Base-by-base conservation (phyloP, 1,140 invertebrate genomes). In the Drosophila baimaii region DNA sequence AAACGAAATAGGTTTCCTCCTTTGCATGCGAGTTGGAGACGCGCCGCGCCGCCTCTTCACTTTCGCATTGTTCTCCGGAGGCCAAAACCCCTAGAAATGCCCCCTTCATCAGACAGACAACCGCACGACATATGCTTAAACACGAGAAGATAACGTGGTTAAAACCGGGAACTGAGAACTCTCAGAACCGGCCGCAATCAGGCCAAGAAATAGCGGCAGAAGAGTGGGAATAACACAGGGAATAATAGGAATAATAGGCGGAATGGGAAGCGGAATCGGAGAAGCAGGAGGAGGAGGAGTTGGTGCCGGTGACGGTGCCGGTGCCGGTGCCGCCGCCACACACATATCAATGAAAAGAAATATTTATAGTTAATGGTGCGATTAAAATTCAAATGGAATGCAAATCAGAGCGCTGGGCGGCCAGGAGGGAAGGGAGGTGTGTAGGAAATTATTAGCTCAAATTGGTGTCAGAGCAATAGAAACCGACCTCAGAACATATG, bases 361-460 rank as follows among this genome's bases (percentile, higher is more conserved):
- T 83, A 86, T 86, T 84, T 88, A 88, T 88, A 57, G 56, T 78
- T 88, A 88, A 88, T 88, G 80, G 44, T 70, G 77, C 82, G 80
- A 80, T 88, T 88, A 75, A 84, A 77, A 88, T 88, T 89, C 83
- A 84, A 89, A 81, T 89, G 66, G 84, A 85, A 88, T 88, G 84
- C 84, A 88, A 88, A 89, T 88, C 73, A 84, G 77, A 88, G 68
- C 80, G 59, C 41, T 44, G 39, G 55, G 44, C 13, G 41, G 15
- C 10, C 6, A 43, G 17, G 12, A 33, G 59, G 54, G 41, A 39
- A n/a, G n/a, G 51, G 61, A 46, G 59, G 59, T 71, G 62, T 73
- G 39, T 66, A 65, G 80, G 84, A 83, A 89, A 88, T 89, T 88
- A 88, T 88, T 89, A 88, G 80, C 83, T 77, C 37, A 89, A 88